Evolutionary conservation across 2,113 vertebrate genomes (phyloP), one percentile per base, ranked within the genome.

Genomic region (Choloepus hoffmanni): DNA sequence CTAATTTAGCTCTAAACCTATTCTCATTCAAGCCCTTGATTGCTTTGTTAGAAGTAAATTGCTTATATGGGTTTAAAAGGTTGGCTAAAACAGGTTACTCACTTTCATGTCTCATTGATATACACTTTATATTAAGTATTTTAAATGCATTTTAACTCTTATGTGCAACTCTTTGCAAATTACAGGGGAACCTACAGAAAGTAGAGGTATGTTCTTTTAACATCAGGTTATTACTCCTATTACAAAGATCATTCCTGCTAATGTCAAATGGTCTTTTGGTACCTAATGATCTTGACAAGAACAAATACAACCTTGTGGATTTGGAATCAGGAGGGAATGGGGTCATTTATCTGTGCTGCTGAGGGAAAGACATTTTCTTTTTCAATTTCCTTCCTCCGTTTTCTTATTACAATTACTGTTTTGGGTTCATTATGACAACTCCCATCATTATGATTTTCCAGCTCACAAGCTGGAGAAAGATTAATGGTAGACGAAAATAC

Each of bases 391-490:
- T 95, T 77, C 81, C 94, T 95, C 93, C 8, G 3, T 96, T 96
- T 98, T 97, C 96, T 97, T 97, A 97, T 95, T 97, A 95, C 94
- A 98, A 98, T 97, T 97, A 98, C 97, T 94, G 94, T 97, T 98
- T 58, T 94, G 94, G 92, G 95, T 95, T 98, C 97, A 97, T 97
- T 95, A 97, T 97, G 97, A 97, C 96, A 97, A 85, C 85, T 91
- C 89, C 77, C 94, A 94, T 97, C 96, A 96, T 97, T 97, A 96
- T 97, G 97, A 91, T 96, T 97, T 96, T 97, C 94, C 58, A 97
- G 96, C 94, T 97, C 96, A 96, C 89, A 96, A 67, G 94, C 97
- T 94, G 53, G 68, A 89, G 45, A 72, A 98, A 97, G 97, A 98
- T 98, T 97, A 97, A 97, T 97, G 95, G 67, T 79, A 28, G 82